Evolutionary conservation across 2,888 invertebrate species (phyloP), one percentile per base, ranked within the genome.

Genomic region (Phaonia tiefii): DNA sequence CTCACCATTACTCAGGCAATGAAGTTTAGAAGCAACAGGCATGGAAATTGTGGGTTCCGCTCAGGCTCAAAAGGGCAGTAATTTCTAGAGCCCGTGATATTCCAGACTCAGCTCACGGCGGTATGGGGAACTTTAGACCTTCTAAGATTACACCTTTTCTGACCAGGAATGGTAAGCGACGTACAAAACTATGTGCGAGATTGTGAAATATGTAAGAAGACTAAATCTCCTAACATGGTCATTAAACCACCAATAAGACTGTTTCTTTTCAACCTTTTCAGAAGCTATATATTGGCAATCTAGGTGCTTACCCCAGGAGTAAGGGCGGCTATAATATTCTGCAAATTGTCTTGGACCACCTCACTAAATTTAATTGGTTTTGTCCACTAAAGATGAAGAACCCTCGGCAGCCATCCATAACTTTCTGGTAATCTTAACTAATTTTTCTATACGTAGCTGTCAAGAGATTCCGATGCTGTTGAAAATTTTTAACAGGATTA

Each of bases 11-110:
- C 15, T 22, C 15, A 13, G 79, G 74, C 2, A 37, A 69, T 13
- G 58, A 22, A 4, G 17, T 15, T 3, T 60, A 60, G 11, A 65
- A 73, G n/a, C n/a, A 39, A 5, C 17, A 60, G 7, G 15, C 63
- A 8, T 79, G 79, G 75, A 79, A 79, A 42, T 49, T 79, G 11
- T 78, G 78, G 78, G 54, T 78, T 11, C 78, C 75, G 11, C 11
- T 26, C 2, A 39, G 10, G 22, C 58, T 79, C 4, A 31, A 49
- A 1, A 17, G 20, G 0, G 31, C 44, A 1, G 39, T 58, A 7
- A 54, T 71, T 25, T 2, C 8, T 0, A 46, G 49, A 15, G 66
- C 60, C n/a, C 79, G 75, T 51, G 60, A 71, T 26, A 8, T 15
- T 26, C 25, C 25, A 11, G 51, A 60, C 22, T 44, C 75, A 26